Percentiles rank a stretch among this genome's conserved stretches.
phyloP scores from a whole-genome alignment of 2,888 invertebrate species.

The Hirtodrosophila alboralis region DNA sequence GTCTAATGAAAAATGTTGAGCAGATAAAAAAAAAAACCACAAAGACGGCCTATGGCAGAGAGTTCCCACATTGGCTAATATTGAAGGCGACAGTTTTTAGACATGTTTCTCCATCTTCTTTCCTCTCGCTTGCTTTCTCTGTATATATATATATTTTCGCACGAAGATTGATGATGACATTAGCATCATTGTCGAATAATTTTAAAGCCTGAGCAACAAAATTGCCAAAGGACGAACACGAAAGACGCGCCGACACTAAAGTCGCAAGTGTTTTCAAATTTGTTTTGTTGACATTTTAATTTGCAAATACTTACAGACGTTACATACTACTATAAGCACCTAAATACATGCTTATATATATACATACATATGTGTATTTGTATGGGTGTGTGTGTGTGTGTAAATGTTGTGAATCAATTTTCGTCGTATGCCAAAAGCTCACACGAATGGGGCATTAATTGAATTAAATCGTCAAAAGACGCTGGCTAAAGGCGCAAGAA shows the following conservation, averaged over 20 bases:
- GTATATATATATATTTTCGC: slow-evolving; percentile 52
- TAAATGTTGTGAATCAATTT: slow-evolving; percentile 56
- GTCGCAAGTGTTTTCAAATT: slow-evolving; percentile 76
- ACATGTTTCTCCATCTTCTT: slow-evolving; percentile 24
- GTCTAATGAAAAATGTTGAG: slow-evolving; percentile 76
- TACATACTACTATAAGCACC: too few relatives aligned
- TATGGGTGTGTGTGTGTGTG: slow-evolving; percentile 4
- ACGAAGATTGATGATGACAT: slow-evolving; percentile 83
- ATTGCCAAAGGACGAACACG: slow-evolving; percentile 58
- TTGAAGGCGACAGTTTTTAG: slow-evolving; percentile 62
- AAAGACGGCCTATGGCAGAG: slow-evolving; percentile 47
- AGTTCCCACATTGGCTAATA: slow-evolving; percentile 40
- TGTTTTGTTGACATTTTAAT: slow-evolving; percentile 83
- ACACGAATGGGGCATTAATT: slow-evolving; percentile 69
- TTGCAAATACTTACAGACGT: slow-evolving; percentile 71
- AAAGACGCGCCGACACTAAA: slow-evolving; percentile 32
- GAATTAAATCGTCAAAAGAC: slow-evolving; percentile 73
- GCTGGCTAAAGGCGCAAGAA: slow-evolving; percentile 26
- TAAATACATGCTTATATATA: slow-evolving; percentile 8
- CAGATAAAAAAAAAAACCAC: slow-evolving; percentile 32
- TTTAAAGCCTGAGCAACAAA: slow-evolving; percentile 57
- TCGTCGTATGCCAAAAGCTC: slow-evolving; percentile 55
- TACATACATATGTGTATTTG: slow-evolving; percentile 5
- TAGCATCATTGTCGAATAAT: slow-evolving; percentile 81
- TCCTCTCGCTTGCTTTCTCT: slow-evolving; percentile 16